These are phyloP conservation scores for Hypercompe scribonia DNA, from an alignment of 2,888 invertebrate species.

Conservation along the genomic window DNA sequence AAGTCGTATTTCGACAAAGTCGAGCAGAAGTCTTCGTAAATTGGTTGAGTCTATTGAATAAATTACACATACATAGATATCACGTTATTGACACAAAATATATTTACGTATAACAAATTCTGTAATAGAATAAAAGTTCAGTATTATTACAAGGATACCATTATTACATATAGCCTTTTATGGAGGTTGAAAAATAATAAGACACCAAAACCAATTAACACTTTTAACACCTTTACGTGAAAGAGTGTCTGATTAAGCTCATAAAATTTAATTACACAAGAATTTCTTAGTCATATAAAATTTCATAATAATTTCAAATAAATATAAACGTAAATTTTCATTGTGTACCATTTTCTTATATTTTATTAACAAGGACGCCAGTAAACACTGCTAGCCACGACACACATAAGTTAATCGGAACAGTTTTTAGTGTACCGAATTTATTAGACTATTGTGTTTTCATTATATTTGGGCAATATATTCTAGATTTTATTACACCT, in stretches of 20 bases:
- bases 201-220: too few relatives aligned
- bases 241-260: neutral
- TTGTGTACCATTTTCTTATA: neutral
- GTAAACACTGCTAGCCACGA: conserved; percentile 7
- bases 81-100: neutral
- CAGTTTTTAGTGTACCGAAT: conserved; percentile 19
- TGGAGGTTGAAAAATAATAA: too few relatives aligned
- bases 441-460: conserved; percentile 22
- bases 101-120: neutral
- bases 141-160: neutral
- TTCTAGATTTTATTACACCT: conserved; percentile 11
- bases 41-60: neutral
- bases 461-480: conserved; percentile 15
- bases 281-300: neutral
- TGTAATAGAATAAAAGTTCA: neutral
- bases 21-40: neutral
- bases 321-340: neutral
- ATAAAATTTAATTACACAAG: neutral
- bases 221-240: too few relatives aligned
- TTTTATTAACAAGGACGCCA: conserved; percentile 6
- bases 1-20: neutral
- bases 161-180: too few relatives aligned
- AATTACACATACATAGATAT: neutral
- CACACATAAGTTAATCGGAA: conserved; percentile 16
- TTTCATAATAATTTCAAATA: neutral